Evolutionary conservation across 2,797 vertebrate genomes (phyloP), one percentile per base, ranked within the genome.

Genomic region (Enteromius afrohamiltoni): DNA sequence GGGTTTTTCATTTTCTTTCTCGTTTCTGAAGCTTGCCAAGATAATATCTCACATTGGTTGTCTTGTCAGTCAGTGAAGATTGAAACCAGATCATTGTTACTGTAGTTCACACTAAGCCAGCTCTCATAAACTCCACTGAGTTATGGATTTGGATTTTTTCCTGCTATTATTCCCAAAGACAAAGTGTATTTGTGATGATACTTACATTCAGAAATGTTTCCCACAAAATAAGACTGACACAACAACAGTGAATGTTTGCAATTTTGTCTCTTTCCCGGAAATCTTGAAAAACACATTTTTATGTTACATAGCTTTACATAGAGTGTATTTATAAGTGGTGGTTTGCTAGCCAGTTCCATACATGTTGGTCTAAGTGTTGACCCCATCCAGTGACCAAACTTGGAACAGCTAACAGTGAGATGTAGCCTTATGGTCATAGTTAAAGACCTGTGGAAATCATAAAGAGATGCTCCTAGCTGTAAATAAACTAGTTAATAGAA

Each of bases 151-250:
- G 21, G 40, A 47, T 67, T 55, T 69, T 84, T 77, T 79, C 3
- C 45, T 70, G 40, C 51, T 82, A 65, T 53, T 79, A 79, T 79
- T 76, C 37, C 51, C 49, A 75, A 80, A 55, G 77, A 77, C 55
- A 47, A 75, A 80, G 80, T 67, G 53, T 85, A 85, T 62, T 70
- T 79, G 86, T 83, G 84, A 90, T 87, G 85, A 86, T 53, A 64
- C 74, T 76, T 82, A 29, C 71, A 88, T 86, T 86, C 87, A 82
- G 34, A 60, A 79, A 21, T 76, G 17, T 73, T 86, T 80, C 23
- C 10, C 34, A 82, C 7, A 49, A 71, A 84, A 83, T 40, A 68
- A 70, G 71, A 16, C 69, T 69, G 80, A 75, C 23, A 62, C 82
- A 60, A 77, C 3, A 26, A 68, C 80, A 80, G 83, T 83, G 81